Base-by-base conservation (phyloP, 2,888 invertebrate genomes). In the Dichetophora obliterata region DNA sequence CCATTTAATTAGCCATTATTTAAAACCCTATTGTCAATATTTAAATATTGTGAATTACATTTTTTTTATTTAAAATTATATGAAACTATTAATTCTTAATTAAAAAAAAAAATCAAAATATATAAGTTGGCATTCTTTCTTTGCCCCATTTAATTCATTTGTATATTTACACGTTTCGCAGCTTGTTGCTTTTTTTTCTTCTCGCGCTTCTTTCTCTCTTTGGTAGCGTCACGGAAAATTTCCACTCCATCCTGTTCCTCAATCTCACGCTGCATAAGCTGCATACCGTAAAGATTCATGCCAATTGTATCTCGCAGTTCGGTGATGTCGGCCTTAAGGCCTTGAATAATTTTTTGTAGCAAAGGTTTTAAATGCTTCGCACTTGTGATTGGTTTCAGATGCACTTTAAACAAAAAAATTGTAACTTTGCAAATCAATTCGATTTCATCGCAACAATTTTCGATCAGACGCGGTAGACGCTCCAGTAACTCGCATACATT, bases 271-370 rank as follows among this genome's bases (percentile, higher is more conserved):
- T 95, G 94, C 71, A 96, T 86, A 89, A 94, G 93, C 77, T 93
- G 92, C 84, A 98, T 90, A 0, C 95, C 96, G 86, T 96, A 94
- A 80, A 95, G 89, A 90, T 98, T 98, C 87, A 93, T 94, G 5
- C 97, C 98, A 66, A 96, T 92, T 84, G 93, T 91, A 87, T 97
- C 95, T 93, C 97, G 90, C 19, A 91, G 78, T 6, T 86, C 84
- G 19, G 80, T 81, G 0, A 88, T 83, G 37, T 86, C 84, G 1
- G 76, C 77, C 63, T 86, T 84, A 8, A 90, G 83, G 48, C 84
- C 79, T 4, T 57, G 79, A 2, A 88, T 82, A 4, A 89, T 81
- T 3, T 84, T 83, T 9, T 84, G 79, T 52, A 88, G 84, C 72
- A 86, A 68, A 2, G 88, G 86, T 78, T 95, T 89, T 78, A 96